phyloP scores from a whole-genome alignment of 2,113 vertebrate genomes.

The Phrynosoma platyrhinos region DNA sequence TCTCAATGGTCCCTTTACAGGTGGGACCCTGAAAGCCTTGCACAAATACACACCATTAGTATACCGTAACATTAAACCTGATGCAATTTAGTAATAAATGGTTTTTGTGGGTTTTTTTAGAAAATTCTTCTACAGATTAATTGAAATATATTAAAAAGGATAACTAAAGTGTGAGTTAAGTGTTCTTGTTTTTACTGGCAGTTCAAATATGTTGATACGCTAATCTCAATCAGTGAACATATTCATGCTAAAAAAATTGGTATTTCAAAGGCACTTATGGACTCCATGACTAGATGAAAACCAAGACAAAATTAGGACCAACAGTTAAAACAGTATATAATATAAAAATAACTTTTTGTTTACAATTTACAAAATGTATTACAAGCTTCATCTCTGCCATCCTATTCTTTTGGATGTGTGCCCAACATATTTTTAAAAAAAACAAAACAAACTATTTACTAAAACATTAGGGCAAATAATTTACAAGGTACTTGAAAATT shows the following conservation, averaged over 20 bases:
- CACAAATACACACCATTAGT: conserved; percentile 47
- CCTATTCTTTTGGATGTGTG: conserved; percentile 81
- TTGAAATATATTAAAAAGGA: conserved; percentile 65
- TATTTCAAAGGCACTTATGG: conserved; percentile 93
- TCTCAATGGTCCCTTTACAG: conserved; percentile 66
- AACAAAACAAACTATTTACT: conserved; percentile 86
- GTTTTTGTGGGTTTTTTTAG: conserved; percentile 36
- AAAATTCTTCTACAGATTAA: conserved; percentile 49
- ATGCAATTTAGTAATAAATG: conserved; percentile 44
- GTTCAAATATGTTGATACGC: conserved; percentile 81
- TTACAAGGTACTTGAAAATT: conserved; percentile 91
- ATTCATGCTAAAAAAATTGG: conserved; percentile 81
- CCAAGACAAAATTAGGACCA: conserved; percentile 77
- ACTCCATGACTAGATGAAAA: conserved; percentile 84
- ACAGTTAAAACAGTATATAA: conserved; percentile 87
- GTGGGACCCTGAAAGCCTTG: conserved; percentile 55
- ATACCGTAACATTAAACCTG: conserved; percentile 37
- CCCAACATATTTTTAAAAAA: conserved; percentile 81
- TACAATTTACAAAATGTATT: conserved; percentile 98
- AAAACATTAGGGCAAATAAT: conserved; percentile 93
- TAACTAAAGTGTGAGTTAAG: conserved; percentile 66
- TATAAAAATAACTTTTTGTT: conserved; percentile 99
- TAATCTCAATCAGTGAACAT: conserved; percentile 78
- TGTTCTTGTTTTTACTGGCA: conserved; percentile 84
- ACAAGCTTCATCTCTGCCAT: conserved; percentile 91